Conservation (phyloP, 2,797 vertebrate genomes). For the Semaprochilodus insignis region DNA sequence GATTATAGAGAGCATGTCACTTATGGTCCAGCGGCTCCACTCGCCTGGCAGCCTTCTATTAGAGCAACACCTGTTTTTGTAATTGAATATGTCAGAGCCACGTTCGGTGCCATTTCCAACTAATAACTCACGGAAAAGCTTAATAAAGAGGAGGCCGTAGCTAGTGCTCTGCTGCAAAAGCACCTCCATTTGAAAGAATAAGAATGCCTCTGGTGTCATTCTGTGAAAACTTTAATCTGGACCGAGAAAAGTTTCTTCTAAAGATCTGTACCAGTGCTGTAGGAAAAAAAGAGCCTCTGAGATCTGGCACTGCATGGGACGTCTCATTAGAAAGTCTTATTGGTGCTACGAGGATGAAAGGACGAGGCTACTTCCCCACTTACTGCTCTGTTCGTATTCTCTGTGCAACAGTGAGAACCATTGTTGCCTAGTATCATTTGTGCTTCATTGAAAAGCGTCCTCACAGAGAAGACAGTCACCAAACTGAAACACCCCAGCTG, state of each 20-base stretch:
- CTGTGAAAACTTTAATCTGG: not conserved
- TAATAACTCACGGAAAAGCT: conserved; percentile 31
- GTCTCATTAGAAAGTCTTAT: conserved; percentile 48
- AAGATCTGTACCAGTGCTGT: not conserved
- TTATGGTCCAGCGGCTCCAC: conserved; percentile 14
- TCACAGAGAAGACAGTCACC: not conserved
- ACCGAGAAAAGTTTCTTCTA: not conserved
- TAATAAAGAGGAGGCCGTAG: conserved; percentile 28
- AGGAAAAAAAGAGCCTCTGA: conserved; percentile 31
- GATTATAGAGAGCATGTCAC: conserved; percentile 36
- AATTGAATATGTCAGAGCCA: conserved; percentile 49
- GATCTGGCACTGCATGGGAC: conserved; percentile 21
- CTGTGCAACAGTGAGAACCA: not conserved
- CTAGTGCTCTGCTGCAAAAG: not conserved
- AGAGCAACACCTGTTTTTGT: conserved; percentile 57
- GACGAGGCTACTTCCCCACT: not conserved
- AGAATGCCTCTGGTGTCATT: not conserved
- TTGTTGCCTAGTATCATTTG: not conserved
- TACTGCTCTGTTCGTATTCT: not conserved
- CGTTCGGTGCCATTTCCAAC: conserved; percentile 31
- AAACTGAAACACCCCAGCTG: not conserved
- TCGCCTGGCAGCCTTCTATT: conserved; percentile 43
- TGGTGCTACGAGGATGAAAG: conserved; percentile 19
- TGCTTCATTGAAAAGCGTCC: not conserved
- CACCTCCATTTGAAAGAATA: not conserved